phyloP scores from a whole-genome alignment of 2,113 vertebrate genomes.

The Proterorhinus semilunaris region DNA sequence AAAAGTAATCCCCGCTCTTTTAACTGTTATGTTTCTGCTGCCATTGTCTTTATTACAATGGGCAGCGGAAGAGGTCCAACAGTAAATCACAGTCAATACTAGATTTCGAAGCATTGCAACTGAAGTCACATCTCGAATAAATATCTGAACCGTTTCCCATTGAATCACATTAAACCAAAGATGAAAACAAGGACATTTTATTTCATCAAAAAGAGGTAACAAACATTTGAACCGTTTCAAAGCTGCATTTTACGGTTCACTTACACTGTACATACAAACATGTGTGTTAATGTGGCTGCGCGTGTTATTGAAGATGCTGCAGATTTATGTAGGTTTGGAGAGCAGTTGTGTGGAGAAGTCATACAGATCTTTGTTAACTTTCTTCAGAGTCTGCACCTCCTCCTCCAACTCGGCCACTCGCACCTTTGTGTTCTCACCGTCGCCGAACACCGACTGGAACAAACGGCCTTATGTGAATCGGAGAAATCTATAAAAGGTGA shows the following conservation, averaged over 20 bases:
- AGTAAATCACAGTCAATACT: background rate
- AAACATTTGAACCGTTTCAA: background rate
- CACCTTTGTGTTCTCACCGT: conserved; percentile 88
- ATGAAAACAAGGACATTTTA: background rate
- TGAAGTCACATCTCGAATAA: background rate
- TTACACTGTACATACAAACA: background rate
- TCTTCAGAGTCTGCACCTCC: conserved; percentile 88
- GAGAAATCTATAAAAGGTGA: background rate
- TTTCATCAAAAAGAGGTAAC: background rate
- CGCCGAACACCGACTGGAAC: conserved; percentile 83
- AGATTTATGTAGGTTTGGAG: conserved; percentile 79
- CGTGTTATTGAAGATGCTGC: background rate
- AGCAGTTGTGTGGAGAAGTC: conserved; percentile 91
- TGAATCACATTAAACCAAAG: background rate
- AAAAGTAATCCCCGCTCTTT: background rate
- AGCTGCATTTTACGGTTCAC: background rate
- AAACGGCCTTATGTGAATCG: background rate
- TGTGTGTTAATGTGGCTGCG: background rate
- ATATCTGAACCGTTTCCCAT: background rate
- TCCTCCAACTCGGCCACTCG: conserved; percentile 89
- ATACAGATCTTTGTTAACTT: conserved; percentile 93
- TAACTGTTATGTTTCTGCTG: background rate
- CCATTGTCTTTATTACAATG: background rate
- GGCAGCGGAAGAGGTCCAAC: background rate
- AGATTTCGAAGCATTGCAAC: background rate